Conservation (phyloP, 2,888 invertebrate genomes). For the Agonopterix arenella region DNA sequence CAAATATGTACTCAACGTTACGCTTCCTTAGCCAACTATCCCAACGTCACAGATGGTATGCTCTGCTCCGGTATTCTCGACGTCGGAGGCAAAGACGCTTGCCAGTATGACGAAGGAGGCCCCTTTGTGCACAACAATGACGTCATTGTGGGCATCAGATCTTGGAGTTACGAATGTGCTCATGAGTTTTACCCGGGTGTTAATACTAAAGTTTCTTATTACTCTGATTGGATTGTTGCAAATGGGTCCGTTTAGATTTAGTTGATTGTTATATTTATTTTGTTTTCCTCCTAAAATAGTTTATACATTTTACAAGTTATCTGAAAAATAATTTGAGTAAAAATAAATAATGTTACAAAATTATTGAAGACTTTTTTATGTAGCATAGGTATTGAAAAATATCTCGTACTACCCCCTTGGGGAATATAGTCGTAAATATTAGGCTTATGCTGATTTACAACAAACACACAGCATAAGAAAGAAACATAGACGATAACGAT, state of each 20-base stretch:
- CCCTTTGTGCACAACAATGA: conserved; percentile 35
- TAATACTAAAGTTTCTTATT: conserved; percentile 35
- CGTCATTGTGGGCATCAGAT: conserved; percentile 38
- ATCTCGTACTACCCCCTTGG: no score
- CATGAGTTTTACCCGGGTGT: conserved; percentile 32
- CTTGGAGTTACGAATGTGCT: conserved; percentile 34
- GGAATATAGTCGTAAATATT: no score
- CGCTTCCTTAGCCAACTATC: not conserved
- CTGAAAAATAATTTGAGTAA: no score
- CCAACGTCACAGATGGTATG: conserved; percentile 18
- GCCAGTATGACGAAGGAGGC: conserved; percentile 44
- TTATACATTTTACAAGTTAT: no score
- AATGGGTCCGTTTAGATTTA: conserved; percentile 12
- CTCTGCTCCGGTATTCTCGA: conserved; percentile 35
- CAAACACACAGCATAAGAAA: no score
- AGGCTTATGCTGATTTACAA: no score
- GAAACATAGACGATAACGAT: no score
- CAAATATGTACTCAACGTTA: not conserved
- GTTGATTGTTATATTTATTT: no score
- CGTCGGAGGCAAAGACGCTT: conserved; percentile 49
- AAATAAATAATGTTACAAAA: no score
- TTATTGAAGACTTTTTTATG: not conserved
- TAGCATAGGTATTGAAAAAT: no score
- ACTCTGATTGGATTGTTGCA: conserved; percentile 31
- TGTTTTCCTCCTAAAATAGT: no score